Conservation (phyloP, 1,140 invertebrate genomes). For the Glomeris maerens region DNA sequence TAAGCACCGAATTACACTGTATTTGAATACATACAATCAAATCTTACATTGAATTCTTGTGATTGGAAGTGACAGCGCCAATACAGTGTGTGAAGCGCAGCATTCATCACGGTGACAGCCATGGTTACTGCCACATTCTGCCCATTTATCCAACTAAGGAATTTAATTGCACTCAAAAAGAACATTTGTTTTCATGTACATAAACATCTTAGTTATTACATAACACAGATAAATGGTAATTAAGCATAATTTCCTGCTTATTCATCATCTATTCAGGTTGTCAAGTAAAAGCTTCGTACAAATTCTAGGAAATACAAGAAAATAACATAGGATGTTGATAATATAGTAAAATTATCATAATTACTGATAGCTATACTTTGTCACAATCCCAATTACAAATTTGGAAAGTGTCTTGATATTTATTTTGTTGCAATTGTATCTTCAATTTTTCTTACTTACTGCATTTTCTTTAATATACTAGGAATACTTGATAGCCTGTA, state of each 20-base stretch:
- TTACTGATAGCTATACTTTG: not conserved
- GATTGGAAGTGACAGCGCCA: not conserved
- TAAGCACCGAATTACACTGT: not conserved
- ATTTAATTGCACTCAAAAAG: no score
- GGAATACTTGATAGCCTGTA: no score
- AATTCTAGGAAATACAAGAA: no score
- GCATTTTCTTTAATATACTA: slow-evolving; percentile 2
- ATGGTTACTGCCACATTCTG: not conserved
- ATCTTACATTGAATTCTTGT: not conserved
- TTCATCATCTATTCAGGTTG: not conserved
- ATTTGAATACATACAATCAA: not conserved
- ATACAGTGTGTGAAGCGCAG: not conserved
- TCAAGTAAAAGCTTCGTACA: not conserved
- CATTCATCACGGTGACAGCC: not conserved
- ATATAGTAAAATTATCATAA: no score
- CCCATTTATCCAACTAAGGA: not conserved
- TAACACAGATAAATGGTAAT: not conserved
- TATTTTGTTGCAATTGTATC: slow-evolving; percentile 1
- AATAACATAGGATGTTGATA: no score
- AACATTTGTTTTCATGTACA: not conserved
- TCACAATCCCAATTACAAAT: not conserved
- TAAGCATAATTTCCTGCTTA: not conserved
- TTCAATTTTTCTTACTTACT: slow-evolving; percentile 6
- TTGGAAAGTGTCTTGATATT: not conserved
- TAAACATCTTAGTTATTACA: not conserved